Evolutionary conservation across 1,140 invertebrate species (phyloP).

Genomic region (Triops longicaudatus): DNA sequence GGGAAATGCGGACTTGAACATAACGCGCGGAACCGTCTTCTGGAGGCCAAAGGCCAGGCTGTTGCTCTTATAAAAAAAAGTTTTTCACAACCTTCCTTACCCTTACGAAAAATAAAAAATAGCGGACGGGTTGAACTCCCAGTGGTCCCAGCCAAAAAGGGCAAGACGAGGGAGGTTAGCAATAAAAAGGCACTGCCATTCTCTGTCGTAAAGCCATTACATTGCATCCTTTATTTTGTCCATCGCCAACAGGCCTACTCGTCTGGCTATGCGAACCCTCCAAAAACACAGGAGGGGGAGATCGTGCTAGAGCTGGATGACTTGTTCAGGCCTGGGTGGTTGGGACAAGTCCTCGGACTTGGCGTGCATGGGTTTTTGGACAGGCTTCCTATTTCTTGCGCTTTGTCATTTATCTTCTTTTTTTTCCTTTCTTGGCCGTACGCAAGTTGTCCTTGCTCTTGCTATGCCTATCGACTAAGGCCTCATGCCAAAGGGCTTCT

Average conservation of each 20-base stretch:
- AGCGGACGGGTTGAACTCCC: conserved; percentile 9
- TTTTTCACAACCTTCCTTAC: too few species aligned
- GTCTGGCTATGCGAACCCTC: not conserved
- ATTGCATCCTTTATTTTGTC: conserved; percentile 15
- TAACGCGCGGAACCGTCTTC: conserved; percentile 1
- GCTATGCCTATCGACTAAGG: not conserved
- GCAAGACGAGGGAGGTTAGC: conserved; percentile 13
- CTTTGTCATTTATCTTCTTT: conserved; percentile 6
- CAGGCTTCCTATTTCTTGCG: not conserved
- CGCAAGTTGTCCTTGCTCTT: not conserved
- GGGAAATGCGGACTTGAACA: not conserved
- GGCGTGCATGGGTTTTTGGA: conserved; percentile 1
- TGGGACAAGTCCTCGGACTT: not conserved
- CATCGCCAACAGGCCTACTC: conserved; percentile 12
- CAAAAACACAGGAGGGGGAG: not conserved
- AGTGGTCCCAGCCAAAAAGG: not conserved
- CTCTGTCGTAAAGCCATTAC: conserved; percentile 11
- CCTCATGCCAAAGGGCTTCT: conserved; percentile 1
- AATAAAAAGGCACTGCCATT: conserved; percentile 12
- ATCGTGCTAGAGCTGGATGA: not conserved
- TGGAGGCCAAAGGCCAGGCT: not conserved
- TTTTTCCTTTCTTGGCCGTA: not conserved
- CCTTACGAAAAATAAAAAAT: not conserved
- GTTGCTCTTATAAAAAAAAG: not conserved
- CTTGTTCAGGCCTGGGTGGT: not conserved